phyloP scores from a whole-genome alignment of 2,888 invertebrate species.

The Tyria jacobaeae region DNA sequence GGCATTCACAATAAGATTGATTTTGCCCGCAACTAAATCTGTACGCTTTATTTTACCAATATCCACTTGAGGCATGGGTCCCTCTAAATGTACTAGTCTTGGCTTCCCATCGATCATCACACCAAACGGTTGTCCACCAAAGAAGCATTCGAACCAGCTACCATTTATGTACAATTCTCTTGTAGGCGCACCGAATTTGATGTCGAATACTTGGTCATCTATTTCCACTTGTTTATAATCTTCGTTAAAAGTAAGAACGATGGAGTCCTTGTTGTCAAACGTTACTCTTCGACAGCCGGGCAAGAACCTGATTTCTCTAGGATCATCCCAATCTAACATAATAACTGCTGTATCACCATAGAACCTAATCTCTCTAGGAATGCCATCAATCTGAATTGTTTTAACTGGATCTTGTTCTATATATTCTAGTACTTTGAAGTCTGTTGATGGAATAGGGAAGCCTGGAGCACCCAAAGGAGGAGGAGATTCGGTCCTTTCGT shows the following conservation, averaged over 20 bases:
- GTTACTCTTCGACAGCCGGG: slow-evolving; percentile 91
- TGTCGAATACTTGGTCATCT: slow-evolving; percentile 90
- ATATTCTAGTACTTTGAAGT: slow-evolving; percentile 74
- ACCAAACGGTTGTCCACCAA: slow-evolving; percentile 94
- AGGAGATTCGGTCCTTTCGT: slow-evolving; percentile 69
- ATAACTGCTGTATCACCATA: slow-evolving; percentile 95
- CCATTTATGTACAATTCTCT: slow-evolving; percentile 96
- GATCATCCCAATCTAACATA: slow-evolving; percentile 94
- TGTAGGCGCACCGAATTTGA: slow-evolving; percentile 96
- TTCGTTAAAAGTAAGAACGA: slow-evolving; percentile 89
- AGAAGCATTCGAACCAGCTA: slow-evolving; percentile 96
- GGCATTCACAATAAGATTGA: slow-evolving; percentile 94
- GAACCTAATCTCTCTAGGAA: slow-evolving; percentile 93
- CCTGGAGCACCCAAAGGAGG: slow-evolving; percentile 77
- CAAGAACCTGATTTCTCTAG: slow-evolving; percentile 94
- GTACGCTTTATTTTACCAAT: slow-evolving; percentile 92
- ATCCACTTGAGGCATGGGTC: slow-evolving; percentile 97
- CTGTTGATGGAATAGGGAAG: slow-evolving; percentile 71
- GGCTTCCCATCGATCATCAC: slow-evolving; percentile 93
- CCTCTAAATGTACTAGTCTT: slow-evolving; percentile 93
- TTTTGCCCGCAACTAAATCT: slow-evolving; percentile 94
- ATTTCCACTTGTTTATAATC: slow-evolving; percentile 91
- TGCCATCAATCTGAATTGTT: slow-evolving; percentile 93
- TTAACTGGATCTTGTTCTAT: slow-evolving; percentile 89
- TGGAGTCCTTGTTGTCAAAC: slow-evolving; percentile 91